Evolutionary conservation across 2,113 vertebrate species (phyloP).

Genomic region (Struthio camelus): DNA sequence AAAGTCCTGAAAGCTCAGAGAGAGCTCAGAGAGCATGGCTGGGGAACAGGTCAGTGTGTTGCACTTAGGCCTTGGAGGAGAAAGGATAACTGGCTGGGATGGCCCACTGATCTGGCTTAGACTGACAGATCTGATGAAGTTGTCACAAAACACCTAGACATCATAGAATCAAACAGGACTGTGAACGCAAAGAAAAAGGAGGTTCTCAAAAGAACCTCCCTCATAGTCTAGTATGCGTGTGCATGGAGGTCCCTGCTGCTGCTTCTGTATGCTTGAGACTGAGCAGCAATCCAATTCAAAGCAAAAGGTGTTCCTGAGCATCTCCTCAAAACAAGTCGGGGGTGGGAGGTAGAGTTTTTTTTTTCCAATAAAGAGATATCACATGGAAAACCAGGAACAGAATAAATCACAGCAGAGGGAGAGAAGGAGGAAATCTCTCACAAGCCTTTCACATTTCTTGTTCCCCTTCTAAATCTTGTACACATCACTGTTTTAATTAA

Average conservation of each 20-base stretch:
- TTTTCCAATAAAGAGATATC: neutral
- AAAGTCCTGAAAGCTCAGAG: too few species aligned
- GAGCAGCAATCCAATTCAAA: neutral
- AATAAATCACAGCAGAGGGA: slow-evolving; percentile 24
- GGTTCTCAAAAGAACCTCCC: neutral
- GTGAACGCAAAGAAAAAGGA: neutral
- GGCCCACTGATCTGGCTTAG: neutral
- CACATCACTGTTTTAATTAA: slow-evolving; percentile 39
- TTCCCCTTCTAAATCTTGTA: slow-evolving; percentile 24
- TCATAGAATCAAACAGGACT: neutral
- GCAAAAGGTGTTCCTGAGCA: slow-evolving; percentile 15
- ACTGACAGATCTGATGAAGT: neutral
- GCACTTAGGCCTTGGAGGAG: too few species aligned
- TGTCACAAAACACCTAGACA: neutral
- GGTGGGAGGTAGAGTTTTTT: neutral
- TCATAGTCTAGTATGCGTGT: too few species aligned
- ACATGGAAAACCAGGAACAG: slow-evolving; percentile 31
- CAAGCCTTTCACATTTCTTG: neutral
- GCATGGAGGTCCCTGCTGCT: neutral
- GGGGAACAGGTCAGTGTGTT: too few species aligned
- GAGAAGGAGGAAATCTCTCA: neutral
- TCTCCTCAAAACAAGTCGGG: neutral
- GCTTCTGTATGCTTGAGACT: neutral
- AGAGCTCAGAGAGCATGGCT: too few species aligned
- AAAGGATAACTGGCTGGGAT: too few species aligned